phyloP scores from a whole-genome alignment of 2,888 invertebrate species.

The Odontomyia ornata region DNA sequence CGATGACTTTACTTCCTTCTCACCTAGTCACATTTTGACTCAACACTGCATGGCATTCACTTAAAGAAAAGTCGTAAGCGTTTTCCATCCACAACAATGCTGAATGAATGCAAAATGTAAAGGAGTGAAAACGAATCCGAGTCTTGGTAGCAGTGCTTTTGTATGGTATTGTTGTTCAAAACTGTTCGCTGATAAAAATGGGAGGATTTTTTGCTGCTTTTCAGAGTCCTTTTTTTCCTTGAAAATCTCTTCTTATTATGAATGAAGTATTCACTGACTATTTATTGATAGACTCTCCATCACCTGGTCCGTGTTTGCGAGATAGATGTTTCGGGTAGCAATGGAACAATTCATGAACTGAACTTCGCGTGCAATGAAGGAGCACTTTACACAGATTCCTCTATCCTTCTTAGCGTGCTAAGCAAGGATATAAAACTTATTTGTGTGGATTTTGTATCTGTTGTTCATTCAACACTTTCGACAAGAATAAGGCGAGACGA shows the following conservation, averaged over 20 bases:
- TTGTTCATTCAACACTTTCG: no score
- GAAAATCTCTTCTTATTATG: background rate
- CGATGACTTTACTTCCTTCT: background rate
- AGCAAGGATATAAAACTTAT: no score
- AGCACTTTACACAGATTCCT: no score
- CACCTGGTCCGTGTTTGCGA: background rate
- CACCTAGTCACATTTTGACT: background rate
- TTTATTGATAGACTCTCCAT: conserved; percentile 21
- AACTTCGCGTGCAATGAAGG: no score
- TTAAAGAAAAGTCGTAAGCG: background rate
- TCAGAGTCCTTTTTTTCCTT: background rate
- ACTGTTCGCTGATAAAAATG: background rate
- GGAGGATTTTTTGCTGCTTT: background rate
- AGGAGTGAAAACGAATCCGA: background rate
- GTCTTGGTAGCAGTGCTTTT: background rate
- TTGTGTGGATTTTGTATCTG: no score
- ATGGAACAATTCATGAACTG: no score
- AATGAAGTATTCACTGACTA: conserved; percentile 5
- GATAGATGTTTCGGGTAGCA: background rate
- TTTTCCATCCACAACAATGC: background rate
- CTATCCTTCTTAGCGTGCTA: no score
- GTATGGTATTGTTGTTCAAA: background rate
- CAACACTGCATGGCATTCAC: background rate
- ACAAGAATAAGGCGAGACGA: no score
- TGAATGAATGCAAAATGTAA: background rate